These are phyloP conservation scores for Leucoma salicis DNA, from an alignment of 2,888 invertebrate species.

Conservation along the genomic window DNA sequence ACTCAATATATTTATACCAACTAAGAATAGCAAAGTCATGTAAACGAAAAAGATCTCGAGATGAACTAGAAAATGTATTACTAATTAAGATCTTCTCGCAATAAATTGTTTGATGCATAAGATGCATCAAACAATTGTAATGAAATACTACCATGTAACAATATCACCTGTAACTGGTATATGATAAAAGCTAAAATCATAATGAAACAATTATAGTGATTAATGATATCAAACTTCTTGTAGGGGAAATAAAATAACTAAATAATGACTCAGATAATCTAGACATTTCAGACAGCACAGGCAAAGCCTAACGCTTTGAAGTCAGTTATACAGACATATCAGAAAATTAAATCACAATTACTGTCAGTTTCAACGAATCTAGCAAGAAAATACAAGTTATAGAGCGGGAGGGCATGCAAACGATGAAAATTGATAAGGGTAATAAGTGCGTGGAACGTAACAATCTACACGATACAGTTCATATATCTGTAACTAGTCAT, in stretches of 20 bases:
- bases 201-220: conserved; percentile 8
- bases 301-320: conserved; percentile 6
- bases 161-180: no score
- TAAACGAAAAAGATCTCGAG: no score
- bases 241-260: conserved; percentile 4
- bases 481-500: conserved; percentile 62
- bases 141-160: no score
- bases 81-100: no score
- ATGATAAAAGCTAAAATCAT: no score
- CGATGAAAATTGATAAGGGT: conserved; percentile 44
- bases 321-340: conserved; percentile 17
- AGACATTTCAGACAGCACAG: conserved; percentile 7
- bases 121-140: no score
- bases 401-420: conserved; percentile 34
- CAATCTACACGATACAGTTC: conserved; percentile 42
- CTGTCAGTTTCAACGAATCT: conserved; percentile 28
- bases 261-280: conserved; percentile 4
- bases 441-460: conserved; percentile 43
- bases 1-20: no score
- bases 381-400: conserved; percentile 32
- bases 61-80: no score
- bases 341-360: conserved; percentile 35
- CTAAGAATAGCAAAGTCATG: no score
- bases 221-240: conserved; percentile 10
- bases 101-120: no score